Conservation (phyloP, 2,888 invertebrate species). For the Morpho helenor region DNA sequence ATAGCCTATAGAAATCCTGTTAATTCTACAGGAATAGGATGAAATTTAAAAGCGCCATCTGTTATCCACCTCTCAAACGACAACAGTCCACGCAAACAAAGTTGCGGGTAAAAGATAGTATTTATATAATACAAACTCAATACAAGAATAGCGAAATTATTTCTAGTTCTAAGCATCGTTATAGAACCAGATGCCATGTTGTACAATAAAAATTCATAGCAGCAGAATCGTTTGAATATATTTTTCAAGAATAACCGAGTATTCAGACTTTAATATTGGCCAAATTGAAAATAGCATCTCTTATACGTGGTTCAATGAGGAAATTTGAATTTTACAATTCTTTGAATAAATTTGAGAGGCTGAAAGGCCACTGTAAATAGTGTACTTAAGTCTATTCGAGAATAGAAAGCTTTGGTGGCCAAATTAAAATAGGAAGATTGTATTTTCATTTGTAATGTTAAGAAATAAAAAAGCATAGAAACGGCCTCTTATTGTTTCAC, state of each 20-base stretch:
- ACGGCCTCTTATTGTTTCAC: neutral
- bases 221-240: slow-evolving; percentile 5
- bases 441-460: too few relatives aligned
- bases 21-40: too few relatives aligned
- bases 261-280: slow-evolving; percentile 8
- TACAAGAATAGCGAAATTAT: too few relatives aligned
- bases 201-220: slow-evolving; percentile 10
- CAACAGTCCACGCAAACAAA: too few relatives aligned
- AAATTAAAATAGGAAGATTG: too few relatives aligned
- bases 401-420: neutral
- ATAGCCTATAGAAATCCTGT: too few relatives aligned
- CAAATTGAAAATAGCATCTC: neutral
- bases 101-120: too few relatives aligned
- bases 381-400: neutral
- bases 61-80: too few relatives aligned
- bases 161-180: neutral
- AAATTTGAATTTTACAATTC: neutral
- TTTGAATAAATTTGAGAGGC: slow-evolving; percentile 1
- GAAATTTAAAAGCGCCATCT: too few relatives aligned
- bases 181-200: slow-evolving; percentile 10
- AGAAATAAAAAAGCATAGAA: neutral
- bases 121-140: too few relatives aligned
- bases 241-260: neutral
- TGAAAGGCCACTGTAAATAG: neutral
- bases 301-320: neutral